These are phyloP conservation scores for Turritopsis rubra DNA, from an alignment of 30 jellyfish, hydroid and myxozoan genomes.

Conservation along the genomic window DNA sequence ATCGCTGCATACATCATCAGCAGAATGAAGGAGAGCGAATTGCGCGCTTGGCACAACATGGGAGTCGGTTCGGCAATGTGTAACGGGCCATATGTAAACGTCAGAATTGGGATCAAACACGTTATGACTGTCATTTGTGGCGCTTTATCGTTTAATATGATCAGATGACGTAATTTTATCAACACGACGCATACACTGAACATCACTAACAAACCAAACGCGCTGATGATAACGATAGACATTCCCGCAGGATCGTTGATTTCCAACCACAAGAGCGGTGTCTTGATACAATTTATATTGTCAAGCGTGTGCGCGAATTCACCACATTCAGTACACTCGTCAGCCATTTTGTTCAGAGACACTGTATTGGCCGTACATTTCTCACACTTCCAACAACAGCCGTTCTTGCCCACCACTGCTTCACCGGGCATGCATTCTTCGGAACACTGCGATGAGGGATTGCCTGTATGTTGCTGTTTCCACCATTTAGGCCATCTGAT, in stretches of 20 bases:
- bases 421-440: constrained; percentile 69
- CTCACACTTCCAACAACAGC: constrained; percentile 76
- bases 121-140: constrained; percentile 40
- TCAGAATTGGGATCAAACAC: constrained; percentile 25
- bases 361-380: constrained; percentile 25
- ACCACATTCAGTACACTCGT: constrained; percentile 36
- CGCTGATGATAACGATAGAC: constrained; percentile 43
- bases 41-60: constrained; percentile 45
- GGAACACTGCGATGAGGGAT: constrained; percentile 58
- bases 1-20: constrained; percentile 36
- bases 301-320: constrained; percentile 45
- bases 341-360: constrained; percentile 10
- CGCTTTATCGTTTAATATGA: constrained; percentile 35
- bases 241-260: constrained; percentile 44
- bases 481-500: constrained; percentile 58
- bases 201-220: constrained; percentile 36
- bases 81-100: constrained; percentile 51
- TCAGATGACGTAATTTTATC: constrained; percentile 31
- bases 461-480: not conserved
- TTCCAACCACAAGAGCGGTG: constrained; percentile 43
- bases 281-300: constrained; percentile 43
- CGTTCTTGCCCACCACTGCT: constrained; percentile 52
- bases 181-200: constrained; percentile 19
- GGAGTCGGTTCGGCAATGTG: constrained; percentile 57
- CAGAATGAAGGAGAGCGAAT: constrained; percentile 43